Conservation (phyloP, 2,113 vertebrate genomes). For the Ursus arctos region DNA sequence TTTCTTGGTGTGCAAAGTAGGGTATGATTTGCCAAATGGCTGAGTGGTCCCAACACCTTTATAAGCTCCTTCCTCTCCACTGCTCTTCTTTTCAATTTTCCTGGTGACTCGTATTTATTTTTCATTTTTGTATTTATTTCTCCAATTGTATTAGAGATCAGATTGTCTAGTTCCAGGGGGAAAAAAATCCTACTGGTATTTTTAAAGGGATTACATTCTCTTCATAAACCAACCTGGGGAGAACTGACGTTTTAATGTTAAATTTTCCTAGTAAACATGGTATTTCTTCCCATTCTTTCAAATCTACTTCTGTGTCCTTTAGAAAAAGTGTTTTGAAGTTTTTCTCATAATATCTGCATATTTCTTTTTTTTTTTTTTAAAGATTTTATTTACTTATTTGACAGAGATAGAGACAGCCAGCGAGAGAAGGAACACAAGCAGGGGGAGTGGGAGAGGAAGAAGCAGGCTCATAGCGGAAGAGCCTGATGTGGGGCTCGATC, state of each 20-base stretch:
- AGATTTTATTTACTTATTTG: too few relatives aligned
- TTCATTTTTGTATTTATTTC: neutral
- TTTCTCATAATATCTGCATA: too few relatives aligned
- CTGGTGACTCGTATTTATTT: conserved; percentile 11
- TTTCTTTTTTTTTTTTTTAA: too few relatives aligned
- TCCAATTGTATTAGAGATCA: conserved; percentile 12
- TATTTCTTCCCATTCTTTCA: neutral
- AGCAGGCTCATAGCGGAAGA: too few relatives aligned
- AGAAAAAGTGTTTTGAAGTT: too few relatives aligned
- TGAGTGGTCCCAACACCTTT: neutral
- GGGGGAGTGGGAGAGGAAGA: too few relatives aligned
- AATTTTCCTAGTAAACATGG: neutral
- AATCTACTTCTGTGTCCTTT: neutral
- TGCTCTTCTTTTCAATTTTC: conserved; percentile 8
- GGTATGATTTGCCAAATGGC: neutral
- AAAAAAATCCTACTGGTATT: neutral
- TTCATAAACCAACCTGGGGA: neutral
- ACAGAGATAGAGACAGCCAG: too few relatives aligned
- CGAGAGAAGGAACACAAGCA: too few relatives aligned
- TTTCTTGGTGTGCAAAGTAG: conserved; percentile 5
- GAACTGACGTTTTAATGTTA: conserved; percentile 2
- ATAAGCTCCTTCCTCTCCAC: neutral
- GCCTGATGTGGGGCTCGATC: too few relatives aligned
- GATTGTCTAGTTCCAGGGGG: neutral
- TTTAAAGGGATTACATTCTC: neutral